Conservation (phyloP, 1,140 invertebrate genomes). For the Caerostris extrusa region DNA sequence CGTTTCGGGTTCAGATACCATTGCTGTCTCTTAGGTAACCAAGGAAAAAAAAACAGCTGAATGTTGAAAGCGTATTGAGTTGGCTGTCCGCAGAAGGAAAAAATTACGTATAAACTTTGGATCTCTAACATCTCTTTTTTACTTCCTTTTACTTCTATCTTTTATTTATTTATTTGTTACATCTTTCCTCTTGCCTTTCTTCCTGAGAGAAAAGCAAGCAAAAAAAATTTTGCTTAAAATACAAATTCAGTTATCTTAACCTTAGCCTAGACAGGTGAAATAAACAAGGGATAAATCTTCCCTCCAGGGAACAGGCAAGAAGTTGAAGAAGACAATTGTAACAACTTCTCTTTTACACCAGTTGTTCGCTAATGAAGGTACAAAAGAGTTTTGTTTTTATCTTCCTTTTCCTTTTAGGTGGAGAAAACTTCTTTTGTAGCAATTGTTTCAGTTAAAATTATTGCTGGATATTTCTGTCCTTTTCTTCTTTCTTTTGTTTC, state of each 20-base stretch:
- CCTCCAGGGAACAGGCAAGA: conserved; percentile 41
- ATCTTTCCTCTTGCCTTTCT: not conserved
- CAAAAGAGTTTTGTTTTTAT: conserved; percentile 33
- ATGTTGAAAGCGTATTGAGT: not conserved
- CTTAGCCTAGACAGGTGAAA: conserved; percentile 52
- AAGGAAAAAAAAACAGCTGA: not conserved
- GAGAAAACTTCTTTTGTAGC: conserved; percentile 21
- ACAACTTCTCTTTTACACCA: conserved; percentile 66
- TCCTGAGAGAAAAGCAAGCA: not conserved
- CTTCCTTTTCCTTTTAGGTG: conserved; percentile 11
- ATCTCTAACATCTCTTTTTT: not conserved
- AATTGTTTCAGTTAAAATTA: conserved; percentile 54
- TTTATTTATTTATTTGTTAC: not conserved
- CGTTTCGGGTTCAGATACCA: not conserved
- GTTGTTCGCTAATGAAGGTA: conserved; percentile 67
- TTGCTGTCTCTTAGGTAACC: not conserved
- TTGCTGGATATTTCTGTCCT: conserved; percentile 18
- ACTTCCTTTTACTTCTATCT: not conserved
- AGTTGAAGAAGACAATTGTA: conserved; percentile 62
- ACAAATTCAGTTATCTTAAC: conserved; percentile 68
- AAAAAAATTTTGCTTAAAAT: conserved; percentile 38
- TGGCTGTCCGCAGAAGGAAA: not conserved
- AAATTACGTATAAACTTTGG: not conserved
- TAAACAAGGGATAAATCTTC: conserved; percentile 54
- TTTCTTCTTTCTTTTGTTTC: not conserved